Conservation (phyloP, 1,140 invertebrate genomes). For the Teleogryllus occipitalis region DNA sequence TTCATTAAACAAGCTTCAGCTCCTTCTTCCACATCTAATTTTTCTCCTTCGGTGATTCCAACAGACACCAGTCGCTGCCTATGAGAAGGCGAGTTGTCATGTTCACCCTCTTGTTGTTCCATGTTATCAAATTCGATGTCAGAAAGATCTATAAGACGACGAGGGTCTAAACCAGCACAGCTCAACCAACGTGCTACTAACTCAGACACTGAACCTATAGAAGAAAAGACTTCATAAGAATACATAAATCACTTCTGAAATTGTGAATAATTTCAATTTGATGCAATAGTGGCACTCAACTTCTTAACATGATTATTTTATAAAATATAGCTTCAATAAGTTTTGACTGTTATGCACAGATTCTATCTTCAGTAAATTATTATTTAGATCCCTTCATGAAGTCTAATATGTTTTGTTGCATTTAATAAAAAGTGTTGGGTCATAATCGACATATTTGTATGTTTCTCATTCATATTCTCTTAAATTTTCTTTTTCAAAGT, state of each 20-base stretch:
- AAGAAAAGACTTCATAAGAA: slow-evolving; percentile 10
- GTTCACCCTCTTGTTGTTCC: background rate
- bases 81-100: background rate
- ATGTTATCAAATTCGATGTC: slow-evolving; percentile 34
- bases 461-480: too few species aligned
- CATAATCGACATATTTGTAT: too few species aligned
- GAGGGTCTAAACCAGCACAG: slow-evolving; percentile 56
- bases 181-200: slow-evolving; percentile 73
- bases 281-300: too few species aligned
- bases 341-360: too few species aligned
- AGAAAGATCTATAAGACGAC: slow-evolving; percentile 36
- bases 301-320: too few species aligned
- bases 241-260: background rate
- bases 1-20: slow-evolving; percentile 27
- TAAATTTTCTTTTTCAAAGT: too few species aligned
- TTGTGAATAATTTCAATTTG: too few species aligned
- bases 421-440: too few species aligned
- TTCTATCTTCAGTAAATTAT: too few species aligned
- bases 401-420: too few species aligned
- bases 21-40: slow-evolving; percentile 24
- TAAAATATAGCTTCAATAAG: too few species aligned
- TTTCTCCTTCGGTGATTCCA: slow-evolving; percentile 25
- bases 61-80: slow-evolving; percentile 8
- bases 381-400: too few species aligned
- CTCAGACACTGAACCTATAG: slow-evolving; percentile 63